These are phyloP conservation scores for Trachelus tabidus DNA, from an alignment of 2,888 invertebrate species.

Conservation along the genomic window DNA sequence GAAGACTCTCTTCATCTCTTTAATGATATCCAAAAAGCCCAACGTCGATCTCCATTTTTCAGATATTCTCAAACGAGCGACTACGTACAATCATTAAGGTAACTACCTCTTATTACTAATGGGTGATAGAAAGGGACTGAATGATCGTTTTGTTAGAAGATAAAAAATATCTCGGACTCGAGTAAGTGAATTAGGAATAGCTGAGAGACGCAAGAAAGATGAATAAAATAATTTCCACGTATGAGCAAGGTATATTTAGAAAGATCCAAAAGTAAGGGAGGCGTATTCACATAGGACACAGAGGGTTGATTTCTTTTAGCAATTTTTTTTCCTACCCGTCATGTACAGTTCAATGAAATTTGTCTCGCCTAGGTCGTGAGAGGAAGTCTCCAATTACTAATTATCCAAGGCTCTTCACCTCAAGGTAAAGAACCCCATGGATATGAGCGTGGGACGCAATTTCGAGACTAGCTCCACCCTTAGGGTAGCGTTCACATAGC, in stretches of 20 bases:
- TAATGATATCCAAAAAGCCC: too few species aligned
- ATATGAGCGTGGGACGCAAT: background rate
- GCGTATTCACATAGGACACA: background rate
- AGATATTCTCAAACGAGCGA: too few species aligned
- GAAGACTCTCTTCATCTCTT: background rate
- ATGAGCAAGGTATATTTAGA: background rate
- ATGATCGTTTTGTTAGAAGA: background rate
- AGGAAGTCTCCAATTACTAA: background rate
- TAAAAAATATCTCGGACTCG: background rate
- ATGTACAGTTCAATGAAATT: background rate
- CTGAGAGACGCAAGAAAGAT: background rate
- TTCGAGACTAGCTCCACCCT: background rate
- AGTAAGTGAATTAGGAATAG: background rate
- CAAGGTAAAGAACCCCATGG: background rate
- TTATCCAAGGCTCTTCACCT: background rate
- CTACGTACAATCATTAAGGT: too few species aligned
- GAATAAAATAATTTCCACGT: background rate
- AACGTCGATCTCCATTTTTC: too few species aligned
- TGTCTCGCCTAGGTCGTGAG: background rate
- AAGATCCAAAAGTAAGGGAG: background rate
- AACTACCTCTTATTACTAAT: background rate
- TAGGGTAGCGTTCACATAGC: background rate
- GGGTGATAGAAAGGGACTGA: background rate
- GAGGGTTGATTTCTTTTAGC: background rate
- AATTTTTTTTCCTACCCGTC: background rate